Conservation (phyloP, 2,888 invertebrate genomes). For the Calliopum simillimum region DNA sequence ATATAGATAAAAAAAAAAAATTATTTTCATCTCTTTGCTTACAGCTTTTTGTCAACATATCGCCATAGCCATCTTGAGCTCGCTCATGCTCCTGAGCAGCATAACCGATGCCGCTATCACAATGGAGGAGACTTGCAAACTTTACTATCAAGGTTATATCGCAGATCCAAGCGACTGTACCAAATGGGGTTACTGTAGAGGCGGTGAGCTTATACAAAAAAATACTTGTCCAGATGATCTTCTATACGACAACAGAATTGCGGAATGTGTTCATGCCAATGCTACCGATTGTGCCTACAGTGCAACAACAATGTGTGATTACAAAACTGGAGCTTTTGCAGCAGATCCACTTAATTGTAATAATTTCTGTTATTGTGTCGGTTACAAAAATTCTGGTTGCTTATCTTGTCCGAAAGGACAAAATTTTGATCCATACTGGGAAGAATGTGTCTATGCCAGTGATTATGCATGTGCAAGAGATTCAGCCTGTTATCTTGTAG, state of each 20-base stretch:
- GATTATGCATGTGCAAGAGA: slow-evolving; percentile 45
- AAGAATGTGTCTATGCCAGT: slow-evolving; percentile 46
- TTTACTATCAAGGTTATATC: slow-evolving; percentile 50
- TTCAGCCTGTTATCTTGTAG: slow-evolving; percentile 52
- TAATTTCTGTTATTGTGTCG: slow-evolving; percentile 53
- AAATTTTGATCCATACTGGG: slow-evolving; percentile 39
- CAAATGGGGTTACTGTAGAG: slow-evolving; percentile 55
- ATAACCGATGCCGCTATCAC: slow-evolving; percentile 40
- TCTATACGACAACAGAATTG: slow-evolving; percentile 45
- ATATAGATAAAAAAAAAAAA: background rate
- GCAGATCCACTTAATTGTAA: slow-evolving; percentile 52
- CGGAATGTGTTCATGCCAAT: background rate
- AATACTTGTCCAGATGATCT: slow-evolving; percentile 42
- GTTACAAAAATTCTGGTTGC: slow-evolving; percentile 32
- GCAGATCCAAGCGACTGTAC: slow-evolving; percentile 57
- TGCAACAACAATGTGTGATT: slow-evolving; percentile 43
- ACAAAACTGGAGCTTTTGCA: slow-evolving; percentile 35
- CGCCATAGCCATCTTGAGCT: background rate
- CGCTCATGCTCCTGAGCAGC: background rate
- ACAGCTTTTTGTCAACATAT: background rate
- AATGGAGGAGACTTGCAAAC: slow-evolving; percentile 55
- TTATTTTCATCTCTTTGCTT: background rate
- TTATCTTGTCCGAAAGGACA: slow-evolving; percentile 45
- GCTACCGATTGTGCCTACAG: slow-evolving; percentile 48
- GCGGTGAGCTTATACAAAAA: slow-evolving; percentile 38